Base-by-base conservation (phyloP, 2,888 invertebrate genomes). In the Pheosia tremula region DNA sequence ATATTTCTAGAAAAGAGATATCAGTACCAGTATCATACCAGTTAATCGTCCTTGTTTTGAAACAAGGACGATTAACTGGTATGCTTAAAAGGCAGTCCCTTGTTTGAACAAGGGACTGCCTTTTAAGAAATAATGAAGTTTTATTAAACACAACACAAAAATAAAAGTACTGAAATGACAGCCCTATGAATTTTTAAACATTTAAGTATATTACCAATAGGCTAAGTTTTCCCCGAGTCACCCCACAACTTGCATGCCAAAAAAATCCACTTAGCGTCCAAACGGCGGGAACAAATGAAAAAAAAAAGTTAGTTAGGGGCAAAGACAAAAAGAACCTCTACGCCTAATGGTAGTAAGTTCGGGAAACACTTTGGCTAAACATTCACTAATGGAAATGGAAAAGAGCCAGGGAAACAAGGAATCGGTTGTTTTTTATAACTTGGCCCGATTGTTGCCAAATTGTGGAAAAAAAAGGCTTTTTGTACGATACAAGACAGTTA, bases 321-420 rank as follows among this genome's bases (percentile, higher is more conserved):
- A 88, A 84, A 88, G 89, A 90, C 87, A 91, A 91, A 91, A 92
- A 91, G 87, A 82, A 84, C 83, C 74, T 79, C 56, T 64, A 62
- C 76, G 80, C 81, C 82, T 92, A 92, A 92, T 92, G 92, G 91
- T 81, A 80, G 78, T 85, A 89, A 92, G 89, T 92, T 93, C 79
- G 85, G 88, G 90, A 89, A 92, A 91, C 91, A 91, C 90, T 93
- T 92, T 89, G 85, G 90, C 90, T 93, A 92, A 93, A 92, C 88
- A 93, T 90, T 86, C 85, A 80, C 91, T 93, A 93, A 93, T 93
- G 93, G 93, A 91, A 90, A 91, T 93, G 92, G 92, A 92, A 90
- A 84, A 82, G 77, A 84, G 93, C 92, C 92, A 93, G 90, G 69
- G 75, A 78, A 81, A 80, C 77, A 75, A 77, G 68, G 77, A 81